Evolutionary conservation across 2,113 vertebrate species (phyloP).

Genomic region (Hemibagrus wyckioides): DNA sequence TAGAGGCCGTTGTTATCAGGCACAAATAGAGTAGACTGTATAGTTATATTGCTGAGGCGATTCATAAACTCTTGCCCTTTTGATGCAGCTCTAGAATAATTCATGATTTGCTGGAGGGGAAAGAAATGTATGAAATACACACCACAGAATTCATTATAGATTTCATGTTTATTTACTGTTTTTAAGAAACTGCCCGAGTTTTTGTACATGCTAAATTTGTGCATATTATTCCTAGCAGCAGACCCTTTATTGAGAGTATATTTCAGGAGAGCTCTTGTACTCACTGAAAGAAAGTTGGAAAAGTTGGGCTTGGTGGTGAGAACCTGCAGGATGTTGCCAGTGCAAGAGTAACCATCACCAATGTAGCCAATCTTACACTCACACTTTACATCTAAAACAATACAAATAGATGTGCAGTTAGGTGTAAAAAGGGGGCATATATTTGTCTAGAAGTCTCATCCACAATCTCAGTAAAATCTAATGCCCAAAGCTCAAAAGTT

Average conservation of each 20-base stretch:
- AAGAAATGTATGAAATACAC: conserved; percentile 12
- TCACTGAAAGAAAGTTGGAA: conserved; percentile 84
- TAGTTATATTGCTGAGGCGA: conserved; percentile 75
- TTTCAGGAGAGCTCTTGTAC: conserved; percentile 51
- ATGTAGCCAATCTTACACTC: conserved; percentile 85
- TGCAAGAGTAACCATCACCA: conserved; percentile 85
- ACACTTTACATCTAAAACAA: conserved; percentile 84
- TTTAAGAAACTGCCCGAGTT: neutral
- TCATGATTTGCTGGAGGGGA: conserved; percentile 80
- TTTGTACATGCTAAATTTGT: neutral
- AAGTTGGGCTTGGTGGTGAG: conserved; percentile 77
- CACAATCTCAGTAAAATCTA: no score
- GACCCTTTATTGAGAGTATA: neutral
- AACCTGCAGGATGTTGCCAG: conserved; percentile 89
- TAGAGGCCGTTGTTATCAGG: conserved; percentile 79
- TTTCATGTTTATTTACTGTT: neutral
- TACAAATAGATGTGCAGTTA: neutral
- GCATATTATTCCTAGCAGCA: neutral
- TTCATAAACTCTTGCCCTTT: conserved; percentile 77
- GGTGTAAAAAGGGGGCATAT: neutral
- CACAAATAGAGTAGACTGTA: conserved; percentile 83
- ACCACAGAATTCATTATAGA: neutral
- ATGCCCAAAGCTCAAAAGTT: neutral
- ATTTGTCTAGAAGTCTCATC: neutral
- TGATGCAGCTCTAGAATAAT: conserved; percentile 76